Base-by-base conservation (phyloP, 1,140 invertebrate species). In the Hyles euphorbiae region DNA sequence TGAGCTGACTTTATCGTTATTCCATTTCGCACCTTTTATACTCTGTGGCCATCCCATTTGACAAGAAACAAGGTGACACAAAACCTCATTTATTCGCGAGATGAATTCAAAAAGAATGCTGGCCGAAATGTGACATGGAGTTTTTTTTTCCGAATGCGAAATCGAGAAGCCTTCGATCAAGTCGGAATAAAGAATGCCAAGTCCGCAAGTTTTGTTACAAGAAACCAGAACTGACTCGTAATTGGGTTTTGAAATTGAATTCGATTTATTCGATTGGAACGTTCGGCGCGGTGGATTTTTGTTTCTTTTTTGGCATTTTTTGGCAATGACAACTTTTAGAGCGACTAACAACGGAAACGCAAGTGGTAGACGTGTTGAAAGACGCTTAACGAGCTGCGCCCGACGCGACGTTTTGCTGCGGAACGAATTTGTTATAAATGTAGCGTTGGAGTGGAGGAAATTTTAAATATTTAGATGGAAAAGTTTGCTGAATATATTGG, bases 121-220 rank as follows among this genome's bases (percentile, higher is more conserved):
- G 57, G 53, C 54, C 58, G 51, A 63, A 63, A 59, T 58, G 62
- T 60, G 58, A 64, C 54, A 57, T 48, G 55, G 33, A 53, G 53
- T 56, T 64, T 60, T 46, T 50, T 60, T 64, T 48, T 64, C 58
- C 43, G 46, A 56, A 53, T 60, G 9, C 9, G 32, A 33, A 11
- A 34, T 56, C 54, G 51, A 60, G 60, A 56, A 63, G 58, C 62
- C 60, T 63, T 70, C 68, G 64, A 70, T 70, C 68, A 67, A 66
- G 65, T 60, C 49, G 56, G 67, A 58, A 59, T 64, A 54, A 59
- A 55, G 62, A 64, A 60, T 63, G 53, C 36, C 22, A 49, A 51
- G 49, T 52, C 54, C 8, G 47, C 46, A 43, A 57, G 53, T 48
- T 59, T 56, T 48, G 61, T 58, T 50, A 36, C 33, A 33, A 52